Evolutionary conservation across 1,140 invertebrate species (phyloP).

Genomic region (Monochamus saltuarius): DNA sequence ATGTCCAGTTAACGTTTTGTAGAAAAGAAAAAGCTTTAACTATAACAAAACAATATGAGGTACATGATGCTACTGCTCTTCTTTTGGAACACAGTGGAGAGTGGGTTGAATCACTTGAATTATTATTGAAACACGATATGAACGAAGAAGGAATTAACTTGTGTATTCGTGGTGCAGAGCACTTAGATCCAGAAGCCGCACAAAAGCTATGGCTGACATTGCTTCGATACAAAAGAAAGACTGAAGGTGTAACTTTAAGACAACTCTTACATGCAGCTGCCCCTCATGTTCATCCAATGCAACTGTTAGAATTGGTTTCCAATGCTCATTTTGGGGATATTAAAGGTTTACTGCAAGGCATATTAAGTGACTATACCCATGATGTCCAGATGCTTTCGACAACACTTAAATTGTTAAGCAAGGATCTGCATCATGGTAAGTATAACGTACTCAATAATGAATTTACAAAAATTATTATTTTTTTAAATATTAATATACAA

Average conservation of each 20-base stretch:
- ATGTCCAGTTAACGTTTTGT: constrained; percentile 43
- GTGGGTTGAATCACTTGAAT: constrained; percentile 53
- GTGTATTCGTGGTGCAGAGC: constrained; percentile 50
- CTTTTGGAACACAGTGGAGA: constrained; percentile 55
- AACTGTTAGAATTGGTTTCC: constrained; percentile 55
- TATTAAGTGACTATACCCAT: constrained; percentile 53
- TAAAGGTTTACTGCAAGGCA: constrained; percentile 54
- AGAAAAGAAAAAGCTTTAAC: constrained; percentile 51
- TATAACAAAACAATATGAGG: constrained; percentile 51
- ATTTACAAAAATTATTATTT: not conserved
- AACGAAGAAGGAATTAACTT: constrained; percentile 47
- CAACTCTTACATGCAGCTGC: constrained; percentile 55
- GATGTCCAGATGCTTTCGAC: constrained; percentile 52
- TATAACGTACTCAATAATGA: constrained; percentile 3
- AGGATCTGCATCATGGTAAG: constrained; percentile 51
- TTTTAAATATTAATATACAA: not conserved
- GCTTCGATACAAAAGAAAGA: constrained; percentile 47
- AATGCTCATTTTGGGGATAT: constrained; percentile 56
- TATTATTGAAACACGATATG: constrained; percentile 49
- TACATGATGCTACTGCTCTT: constrained; percentile 51
- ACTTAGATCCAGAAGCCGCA: constrained; percentile 45
- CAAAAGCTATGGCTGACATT: constrained; percentile 55
- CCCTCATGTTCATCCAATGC: constrained; percentile 56
- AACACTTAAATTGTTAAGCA: constrained; percentile 47
- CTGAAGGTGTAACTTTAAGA: constrained; percentile 43